These are phyloP conservation scores for Antennarius maculatus DNA, from an alignment of 2,797 vertebrate genomes.

Conservation along the genomic window DNA sequence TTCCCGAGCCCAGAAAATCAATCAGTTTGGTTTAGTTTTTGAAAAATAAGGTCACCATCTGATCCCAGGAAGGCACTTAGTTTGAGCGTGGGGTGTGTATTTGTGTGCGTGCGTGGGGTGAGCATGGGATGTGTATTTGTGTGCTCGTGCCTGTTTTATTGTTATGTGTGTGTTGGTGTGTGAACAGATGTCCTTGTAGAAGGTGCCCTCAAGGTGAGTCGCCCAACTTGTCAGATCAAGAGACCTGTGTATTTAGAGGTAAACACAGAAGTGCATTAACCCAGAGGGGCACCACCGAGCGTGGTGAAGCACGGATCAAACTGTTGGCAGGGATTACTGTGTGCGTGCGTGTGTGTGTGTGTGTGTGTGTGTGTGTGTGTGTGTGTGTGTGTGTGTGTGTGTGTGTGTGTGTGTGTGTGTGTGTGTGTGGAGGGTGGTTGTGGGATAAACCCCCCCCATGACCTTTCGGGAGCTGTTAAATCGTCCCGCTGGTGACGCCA, in stretches of 20 bases:
- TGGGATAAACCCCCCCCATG: conserved; percentile 52
- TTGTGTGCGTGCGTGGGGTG: conserved; percentile 17
- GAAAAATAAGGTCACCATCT: conserved; percentile 33
- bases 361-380: no score
- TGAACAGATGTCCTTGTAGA: conserved; percentile 63
- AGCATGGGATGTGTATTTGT: conserved; percentile 42
- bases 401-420: no score
- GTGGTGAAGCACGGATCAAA: conserved; percentile 58
- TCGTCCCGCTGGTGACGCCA: conserved; percentile 86
- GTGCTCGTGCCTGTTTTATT: conserved; percentile 11
- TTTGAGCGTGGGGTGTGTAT: conserved; percentile 44
- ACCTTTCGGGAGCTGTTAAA: conserved; percentile 87
- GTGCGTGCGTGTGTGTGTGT: conserved; percentile 33
- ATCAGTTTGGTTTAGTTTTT: conserved; percentile 59
- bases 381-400: no score
- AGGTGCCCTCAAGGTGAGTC: conserved; percentile 80
- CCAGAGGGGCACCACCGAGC: conserved; percentile 55
- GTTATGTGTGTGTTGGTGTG: conserved; percentile 24
- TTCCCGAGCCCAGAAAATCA: conserved; percentile 70
- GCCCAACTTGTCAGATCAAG: conserved; percentile 77
- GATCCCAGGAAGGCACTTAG: conserved; percentile 80
- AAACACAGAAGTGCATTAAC: conserved; percentile 78
- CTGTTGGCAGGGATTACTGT: conserved; percentile 49
- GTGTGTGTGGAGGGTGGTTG: conserved; percentile 41
- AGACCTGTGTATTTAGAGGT: conserved; percentile 70